Evolutionary conservation across 2,888 invertebrate species (phyloP).

Genomic region (Pachymerium ferrugineum): DNA sequence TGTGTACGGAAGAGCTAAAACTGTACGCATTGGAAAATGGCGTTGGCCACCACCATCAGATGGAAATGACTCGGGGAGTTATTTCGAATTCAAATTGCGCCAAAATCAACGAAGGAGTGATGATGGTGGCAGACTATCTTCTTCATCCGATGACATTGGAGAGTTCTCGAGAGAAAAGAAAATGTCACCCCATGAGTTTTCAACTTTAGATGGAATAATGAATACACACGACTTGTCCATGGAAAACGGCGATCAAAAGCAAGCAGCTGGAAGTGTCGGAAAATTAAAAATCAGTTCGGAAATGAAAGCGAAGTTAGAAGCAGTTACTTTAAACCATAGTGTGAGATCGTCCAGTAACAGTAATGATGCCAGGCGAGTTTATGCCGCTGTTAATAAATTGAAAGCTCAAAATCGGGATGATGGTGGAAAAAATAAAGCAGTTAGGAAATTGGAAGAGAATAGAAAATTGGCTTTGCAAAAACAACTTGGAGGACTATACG

Average conservation of each 20-base stretch:
- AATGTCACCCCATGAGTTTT: background rate
- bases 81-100: conserved; percentile 81
- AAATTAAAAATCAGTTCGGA: conserved; percentile 84
- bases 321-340: conserved; percentile 79
- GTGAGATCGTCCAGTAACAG: conserved; percentile 54
- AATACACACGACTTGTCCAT: background rate
- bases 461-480: conserved; percentile 77
- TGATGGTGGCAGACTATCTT: conserved; percentile 16
- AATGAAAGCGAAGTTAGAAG: conserved; percentile 80
- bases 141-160: conserved; percentile 29
- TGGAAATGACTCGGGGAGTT: conserved; percentile 59
- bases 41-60: conserved; percentile 80
- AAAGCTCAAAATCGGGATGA: conserved; percentile 35
- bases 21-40: conserved; percentile 92
- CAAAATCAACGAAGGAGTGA: conserved; percentile 51
- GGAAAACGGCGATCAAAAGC: conserved; percentile 57
- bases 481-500: conserved; percentile 58
- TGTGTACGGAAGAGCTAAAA: conserved; percentile 87
- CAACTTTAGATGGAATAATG: background rate
- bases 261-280: conserved; percentile 80
- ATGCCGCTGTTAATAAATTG: conserved; percentile 35
- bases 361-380: conserved; percentile 34
- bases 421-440: conserved; percentile 48
- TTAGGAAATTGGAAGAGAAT: conserved; percentile 77
- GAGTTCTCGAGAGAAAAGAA: background rate